phyloP scores from a whole-genome alignment of 2,888 invertebrate genomes.

The Cantharis nigra region DNA sequence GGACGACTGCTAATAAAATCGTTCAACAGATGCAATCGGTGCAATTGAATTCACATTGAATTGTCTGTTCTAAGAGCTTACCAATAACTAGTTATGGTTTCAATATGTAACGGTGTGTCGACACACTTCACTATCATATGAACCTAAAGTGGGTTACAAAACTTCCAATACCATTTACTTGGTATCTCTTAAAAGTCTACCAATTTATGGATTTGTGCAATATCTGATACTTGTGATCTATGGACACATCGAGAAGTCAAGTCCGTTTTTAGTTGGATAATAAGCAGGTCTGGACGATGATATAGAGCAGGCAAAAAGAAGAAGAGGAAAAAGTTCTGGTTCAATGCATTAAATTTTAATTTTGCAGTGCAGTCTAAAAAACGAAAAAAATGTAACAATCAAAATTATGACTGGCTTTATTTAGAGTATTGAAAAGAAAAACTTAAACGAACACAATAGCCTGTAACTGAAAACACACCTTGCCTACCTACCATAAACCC shows the following conservation, averaged over 20 bases:
- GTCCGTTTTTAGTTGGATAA: not conserved
- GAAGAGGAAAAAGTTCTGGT: not conserved
- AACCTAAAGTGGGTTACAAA: conserved; percentile 23
- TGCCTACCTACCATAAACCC: conserved; percentile 3
- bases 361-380: not conserved
- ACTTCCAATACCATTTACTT: conserved; percentile 18
- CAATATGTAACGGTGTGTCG: conserved; percentile 26
- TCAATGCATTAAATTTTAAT: not conserved
- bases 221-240: not conserved
- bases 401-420: not conserved
- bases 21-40: conserved; percentile 28
- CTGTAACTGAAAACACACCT: conserved; percentile 4
- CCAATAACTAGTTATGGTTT: conserved; percentile 15
- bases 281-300: not conserved
- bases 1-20: conserved; percentile 31
- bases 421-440: not conserved
- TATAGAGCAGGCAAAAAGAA: not conserved
- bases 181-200: conserved; percentile 5
- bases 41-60: conserved; percentile 22
- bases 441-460: conserved; percentile 7
- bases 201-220: conserved; percentile 11
- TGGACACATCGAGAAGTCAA: not conserved
- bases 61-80: conserved; percentile 16
- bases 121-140: conserved; percentile 22
- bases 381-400: not conserved